Conservation (phyloP, 2,888 invertebrate genomes). For the Spisula solida region DNA sequence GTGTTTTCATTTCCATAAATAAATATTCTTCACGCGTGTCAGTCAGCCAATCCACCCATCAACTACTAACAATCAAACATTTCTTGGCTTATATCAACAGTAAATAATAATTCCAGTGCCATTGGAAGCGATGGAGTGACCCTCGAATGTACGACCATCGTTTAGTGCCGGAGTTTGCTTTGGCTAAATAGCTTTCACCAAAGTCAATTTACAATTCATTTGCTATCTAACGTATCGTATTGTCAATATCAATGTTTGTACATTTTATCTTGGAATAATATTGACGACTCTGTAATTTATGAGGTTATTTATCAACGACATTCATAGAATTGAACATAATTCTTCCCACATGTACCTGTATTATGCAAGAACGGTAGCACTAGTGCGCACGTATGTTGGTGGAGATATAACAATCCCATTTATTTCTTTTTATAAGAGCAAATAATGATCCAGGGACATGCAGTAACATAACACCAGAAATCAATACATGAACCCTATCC, state of each 20-base stretch:
- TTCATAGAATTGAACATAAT: neutral
- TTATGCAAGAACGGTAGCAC: neutral
- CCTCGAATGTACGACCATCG: neutral
- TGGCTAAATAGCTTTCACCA: neutral
- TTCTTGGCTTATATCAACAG: neutral
- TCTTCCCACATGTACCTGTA: neutral
- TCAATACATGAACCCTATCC: neutral
- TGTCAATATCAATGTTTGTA: slow-evolving; percentile 11
- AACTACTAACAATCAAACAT: neutral
- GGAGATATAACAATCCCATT: neutral
- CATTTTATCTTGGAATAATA: slow-evolving; percentile 18
- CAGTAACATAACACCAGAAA: neutral
- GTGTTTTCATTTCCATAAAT: slow-evolving; percentile 23
- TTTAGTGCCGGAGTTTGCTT: neutral
- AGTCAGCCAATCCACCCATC: neutral
- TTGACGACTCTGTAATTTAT: slow-evolving; percentile 21
- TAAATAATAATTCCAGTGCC: slow-evolving; percentile 5
- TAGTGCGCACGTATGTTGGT: neutral
- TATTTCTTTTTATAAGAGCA: slow-evolving; percentile 14
- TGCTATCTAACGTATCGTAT: neutral
- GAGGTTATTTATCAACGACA: neutral
- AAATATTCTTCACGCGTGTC: neutral
- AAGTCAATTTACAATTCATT: slow-evolving; percentile 12
- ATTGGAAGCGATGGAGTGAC: neutral
- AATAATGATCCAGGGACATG: neutral